Percentiles rank a stretch among this genome's conserved stretches.
phyloP scores from a whole-genome alignment of 2,797 vertebrate genomes.

The Borostomias antarcticus region DNA sequence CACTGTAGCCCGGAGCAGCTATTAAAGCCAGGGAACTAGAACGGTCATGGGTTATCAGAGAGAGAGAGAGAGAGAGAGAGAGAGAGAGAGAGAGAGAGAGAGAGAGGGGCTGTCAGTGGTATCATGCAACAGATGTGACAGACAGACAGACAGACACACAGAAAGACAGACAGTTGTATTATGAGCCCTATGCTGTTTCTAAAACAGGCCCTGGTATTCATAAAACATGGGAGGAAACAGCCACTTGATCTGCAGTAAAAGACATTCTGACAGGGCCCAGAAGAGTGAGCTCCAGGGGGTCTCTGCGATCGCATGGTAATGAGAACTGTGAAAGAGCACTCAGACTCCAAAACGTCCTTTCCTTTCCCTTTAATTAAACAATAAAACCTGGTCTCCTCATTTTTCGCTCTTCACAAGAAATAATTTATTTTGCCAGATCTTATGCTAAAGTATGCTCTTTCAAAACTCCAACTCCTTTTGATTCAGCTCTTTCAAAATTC shows the following conservation, averaged over 20 bases:
- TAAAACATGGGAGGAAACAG: slow-evolving; percentile 16
- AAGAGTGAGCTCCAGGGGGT: slow-evolving; percentile 42
- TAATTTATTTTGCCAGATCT: slow-evolving; percentile 10
- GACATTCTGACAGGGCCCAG: slow-evolving; percentile 33
- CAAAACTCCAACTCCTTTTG: not conserved
- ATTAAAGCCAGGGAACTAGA: slow-evolving; percentile 38
- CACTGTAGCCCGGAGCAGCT: slow-evolving; percentile 40
- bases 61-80: slow-evolving; percentile 23
- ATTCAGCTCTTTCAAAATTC: too few relatives aligned
- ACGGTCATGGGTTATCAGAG: slow-evolving; percentile 56
- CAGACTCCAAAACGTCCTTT: slow-evolving; percentile 22
- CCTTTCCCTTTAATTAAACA: slow-evolving; percentile 23
- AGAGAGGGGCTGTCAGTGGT: slow-evolving; percentile 40
- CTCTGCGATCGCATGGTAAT: slow-evolving; percentile 27
- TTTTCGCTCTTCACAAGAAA: slow-evolving; percentile 24
- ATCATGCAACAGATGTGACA: slow-evolving; percentile 57
- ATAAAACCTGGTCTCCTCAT: slow-evolving; percentile 21
- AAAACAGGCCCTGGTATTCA: slow-evolving; percentile 10
- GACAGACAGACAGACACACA: too few relatives aligned
- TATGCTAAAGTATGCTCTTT: slow-evolving; percentile 20
- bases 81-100: slow-evolving; percentile 27
- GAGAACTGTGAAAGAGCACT: slow-evolving; percentile 33
- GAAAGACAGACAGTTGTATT: too few relatives aligned
- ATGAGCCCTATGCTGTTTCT: too few relatives aligned
- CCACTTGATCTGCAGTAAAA: slow-evolving; percentile 49